Conservation (phyloP, 1,140 invertebrate species). For the Pogonognathellus flavescens region DNA sequence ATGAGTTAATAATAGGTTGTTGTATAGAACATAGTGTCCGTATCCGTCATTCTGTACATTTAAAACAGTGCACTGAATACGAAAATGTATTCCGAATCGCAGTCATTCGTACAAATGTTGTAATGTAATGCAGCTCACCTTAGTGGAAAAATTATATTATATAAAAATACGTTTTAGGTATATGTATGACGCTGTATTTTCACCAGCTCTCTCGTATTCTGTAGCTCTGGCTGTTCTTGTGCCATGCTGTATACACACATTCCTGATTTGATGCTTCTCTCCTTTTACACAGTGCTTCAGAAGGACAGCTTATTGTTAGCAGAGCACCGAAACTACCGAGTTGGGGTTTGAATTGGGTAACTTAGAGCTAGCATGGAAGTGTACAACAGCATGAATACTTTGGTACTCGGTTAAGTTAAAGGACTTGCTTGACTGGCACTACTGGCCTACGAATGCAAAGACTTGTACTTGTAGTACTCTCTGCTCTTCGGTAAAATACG, state of each 20-base stretch:
- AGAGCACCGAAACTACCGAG: conserved; percentile 44
- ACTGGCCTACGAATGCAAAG: background rate
- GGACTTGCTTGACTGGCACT: conserved; percentile 38
- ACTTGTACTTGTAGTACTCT: background rate
- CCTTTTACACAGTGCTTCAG: no score
- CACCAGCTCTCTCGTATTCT: no score
- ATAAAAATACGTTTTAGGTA: background rate
- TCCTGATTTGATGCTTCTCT: background rate
- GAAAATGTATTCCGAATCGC: no score
- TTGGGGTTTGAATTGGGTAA: conserved; percentile 32
- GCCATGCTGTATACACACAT: conserved; percentile 16
- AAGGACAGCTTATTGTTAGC: conserved; percentile 48
- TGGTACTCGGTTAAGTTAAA: conserved; percentile 35
- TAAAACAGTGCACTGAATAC: no score
- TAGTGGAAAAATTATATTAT: background rate
- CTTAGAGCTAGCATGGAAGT: conserved; percentile 17
- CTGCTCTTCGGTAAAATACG: background rate
- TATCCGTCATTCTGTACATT: no score
- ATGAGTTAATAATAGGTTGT: no score
- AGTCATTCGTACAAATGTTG: no score
- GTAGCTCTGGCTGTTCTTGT: background rate
- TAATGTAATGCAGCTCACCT: no score
- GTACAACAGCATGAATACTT: conserved; percentile 21
- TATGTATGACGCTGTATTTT: no score
- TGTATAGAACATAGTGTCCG: no score